Base-by-base conservation (phyloP, 2,888 invertebrate species). In the Platyscelio sp. region DNA sequence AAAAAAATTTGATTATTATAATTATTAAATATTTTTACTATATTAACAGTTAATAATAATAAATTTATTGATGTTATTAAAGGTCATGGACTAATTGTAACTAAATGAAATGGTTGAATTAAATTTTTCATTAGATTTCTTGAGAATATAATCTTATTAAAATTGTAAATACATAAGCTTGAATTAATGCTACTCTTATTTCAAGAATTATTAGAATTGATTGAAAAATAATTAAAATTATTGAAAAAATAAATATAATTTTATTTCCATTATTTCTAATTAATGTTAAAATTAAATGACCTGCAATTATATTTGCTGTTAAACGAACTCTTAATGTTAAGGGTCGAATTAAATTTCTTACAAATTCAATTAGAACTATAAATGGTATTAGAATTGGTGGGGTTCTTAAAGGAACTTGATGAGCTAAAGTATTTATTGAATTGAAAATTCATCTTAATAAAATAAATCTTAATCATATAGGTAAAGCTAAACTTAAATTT, bases 221-320 rank as follows among this genome's bases (percentile, higher is more conserved):
- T 95, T 96, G 95, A 60, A 95, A 91, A 40, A 95, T 7, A 54
- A 87, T 71, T 63, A 87, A 20, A 27, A 78, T 71, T 63, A 92
- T 74, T 88, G 46, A 43, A 13, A 75, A 29, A 7, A 78, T 7
- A 27, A 94, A 88, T 86, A 94, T 89, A 86, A 93, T 92, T 74
- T 67, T 87, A 93, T 87, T 81, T 49, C 94, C 94, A 2, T 94
- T 94, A 86, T 94, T 94, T 80, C 95, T 95, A 90, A 96, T 90
- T 88, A 97, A 88, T 1, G 96, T 96, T 94, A 97, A 93, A 91
- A 97, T 88, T 93, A 97, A 91, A 92, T 97, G 96, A 0, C 96
- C 96, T 1, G 97, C 96, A 94, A 96, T 96, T 95, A 97, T 96
- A 94, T 97, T 97, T n/a, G 97, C 97, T 5, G 96, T 95, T 94